phyloP scores from a whole-genome alignment of 2,888 invertebrate species.

The Limnephilus auricula region DNA sequence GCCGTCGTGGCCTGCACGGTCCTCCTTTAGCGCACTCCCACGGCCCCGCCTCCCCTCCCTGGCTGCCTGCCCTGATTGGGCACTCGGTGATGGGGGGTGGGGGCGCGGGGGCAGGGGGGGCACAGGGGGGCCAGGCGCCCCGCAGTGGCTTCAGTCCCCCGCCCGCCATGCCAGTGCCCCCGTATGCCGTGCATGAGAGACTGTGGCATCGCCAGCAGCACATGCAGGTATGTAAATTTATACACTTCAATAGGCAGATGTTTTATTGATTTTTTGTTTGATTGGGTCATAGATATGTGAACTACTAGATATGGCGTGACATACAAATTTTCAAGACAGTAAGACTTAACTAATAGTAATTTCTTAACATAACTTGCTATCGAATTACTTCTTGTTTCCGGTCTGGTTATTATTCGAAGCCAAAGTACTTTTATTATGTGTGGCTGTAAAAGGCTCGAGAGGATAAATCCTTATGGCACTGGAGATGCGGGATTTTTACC shows the following conservation, averaged over 20 bases:
- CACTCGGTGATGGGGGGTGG: constrained; percentile 60
- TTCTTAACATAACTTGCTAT: too few species aligned
- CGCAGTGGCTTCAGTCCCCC: constrained; percentile 65
- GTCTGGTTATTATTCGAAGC: too few species aligned
- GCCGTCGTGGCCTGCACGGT: constrained; percentile 52
- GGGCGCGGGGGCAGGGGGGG: constrained; percentile 3
- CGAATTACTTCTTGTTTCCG: too few species aligned
- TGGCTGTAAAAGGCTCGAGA: too few species aligned
- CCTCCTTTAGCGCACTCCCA: constrained; percentile 61
- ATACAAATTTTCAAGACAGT: too few species aligned
- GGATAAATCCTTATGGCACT: too few species aligned
- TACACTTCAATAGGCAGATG: neutral
- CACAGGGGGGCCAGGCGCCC: constrained; percentile 53
- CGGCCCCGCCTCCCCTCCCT: constrained; percentile 49
- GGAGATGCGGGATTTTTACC: too few species aligned
- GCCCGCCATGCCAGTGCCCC: constrained; percentile 73
- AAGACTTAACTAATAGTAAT: too few species aligned
- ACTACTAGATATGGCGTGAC: too few species aligned
- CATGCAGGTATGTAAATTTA: constrained; percentile 73
- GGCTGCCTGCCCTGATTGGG: constrained; percentile 60
- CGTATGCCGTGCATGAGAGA: constrained; percentile 86
- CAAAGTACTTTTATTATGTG: too few species aligned
- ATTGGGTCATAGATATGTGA: too few species aligned
- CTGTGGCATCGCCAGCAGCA: constrained; percentile 87
- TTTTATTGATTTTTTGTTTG: constrained; percentile 45